Evolutionary conservation across 1,140 invertebrate genomes (phyloP).

Genomic region (Ceratina calcarata): DNA sequence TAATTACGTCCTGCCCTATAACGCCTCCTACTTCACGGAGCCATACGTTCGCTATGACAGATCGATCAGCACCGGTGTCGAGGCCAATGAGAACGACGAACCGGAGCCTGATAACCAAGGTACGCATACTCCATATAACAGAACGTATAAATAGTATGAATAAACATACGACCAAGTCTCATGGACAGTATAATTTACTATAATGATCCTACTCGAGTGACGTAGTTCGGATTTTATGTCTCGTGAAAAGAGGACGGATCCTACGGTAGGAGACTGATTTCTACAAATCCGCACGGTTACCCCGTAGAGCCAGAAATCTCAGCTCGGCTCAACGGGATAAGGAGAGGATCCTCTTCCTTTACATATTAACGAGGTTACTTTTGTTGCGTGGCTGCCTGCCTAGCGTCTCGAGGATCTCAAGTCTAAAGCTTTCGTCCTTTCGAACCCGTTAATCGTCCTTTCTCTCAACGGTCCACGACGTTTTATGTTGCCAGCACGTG

Average conservation of each 20-base stretch:
- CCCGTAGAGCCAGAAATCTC: not conserved
- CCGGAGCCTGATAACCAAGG: conserved; percentile 33
- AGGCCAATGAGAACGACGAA: conserved; percentile 41
- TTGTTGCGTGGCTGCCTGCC: conserved; percentile 53
- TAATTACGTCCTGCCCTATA: conserved; percentile 78
- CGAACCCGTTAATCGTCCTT: conserved; percentile 34
- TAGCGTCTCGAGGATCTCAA: conserved; percentile 24
- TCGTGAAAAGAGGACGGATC: not conserved
- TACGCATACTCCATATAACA: conserved; percentile 7
- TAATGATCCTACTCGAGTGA: not conserved
- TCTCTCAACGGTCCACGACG: not conserved
- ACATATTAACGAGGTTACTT: conserved; percentile 71
- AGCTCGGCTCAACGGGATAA: conserved; percentile 58
- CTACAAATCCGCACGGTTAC: conserved; percentile 27
- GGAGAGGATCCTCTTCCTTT: conserved; percentile 61
- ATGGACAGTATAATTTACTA: too few species aligned
- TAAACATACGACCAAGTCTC: too few species aligned
- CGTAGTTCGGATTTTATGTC: not conserved
- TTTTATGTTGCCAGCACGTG: conserved; percentile 23
- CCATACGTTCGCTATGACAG: conserved; percentile 75
- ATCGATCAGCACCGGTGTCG: conserved; percentile 63
- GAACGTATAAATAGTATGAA: too few species aligned
- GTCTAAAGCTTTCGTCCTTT: conserved; percentile 1
- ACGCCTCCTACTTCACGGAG: conserved; percentile 76
- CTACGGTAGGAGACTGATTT: not conserved